Conservation (phyloP, 2,113 vertebrate species). For the Crotalus viridis region DNA sequence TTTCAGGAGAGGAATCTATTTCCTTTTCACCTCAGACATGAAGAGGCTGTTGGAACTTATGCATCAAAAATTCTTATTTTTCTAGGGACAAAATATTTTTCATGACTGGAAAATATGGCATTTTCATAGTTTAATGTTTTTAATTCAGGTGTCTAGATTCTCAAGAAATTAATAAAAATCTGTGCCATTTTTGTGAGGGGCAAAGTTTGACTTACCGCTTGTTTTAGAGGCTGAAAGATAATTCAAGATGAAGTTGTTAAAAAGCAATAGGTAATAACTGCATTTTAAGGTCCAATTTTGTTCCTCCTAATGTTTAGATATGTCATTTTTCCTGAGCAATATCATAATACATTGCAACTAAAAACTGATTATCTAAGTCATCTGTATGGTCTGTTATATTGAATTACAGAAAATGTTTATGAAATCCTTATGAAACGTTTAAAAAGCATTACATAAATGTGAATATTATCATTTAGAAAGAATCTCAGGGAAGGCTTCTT, state of each 20-base stretch:
- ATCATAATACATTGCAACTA: not conserved
- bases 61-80: not conserved
- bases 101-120: not conserved
- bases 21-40: not conserved
- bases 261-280: not conserved
- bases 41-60: not conserved
- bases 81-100: not conserved
- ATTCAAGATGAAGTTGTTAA: not conserved
- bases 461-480: not conserved
- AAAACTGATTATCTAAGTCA: not conserved
- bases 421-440: not conserved
- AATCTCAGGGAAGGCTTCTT: not conserved
- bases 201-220: not conserved
- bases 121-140: not conserved
- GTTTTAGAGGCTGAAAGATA: not conserved
- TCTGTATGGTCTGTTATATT: not conserved
- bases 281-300: not conserved
- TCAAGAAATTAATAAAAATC: not conserved
- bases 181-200: not conserved
- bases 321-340: not conserved
- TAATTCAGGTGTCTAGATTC: not conserved
- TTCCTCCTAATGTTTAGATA: not conserved
- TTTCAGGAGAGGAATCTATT: not conserved
- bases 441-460: not conserved
- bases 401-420: not conserved